Percentiles rank a stretch among this genome's conserved stretches.
phyloP scores from a whole-genome alignment of 1,140 invertebrate species.

The Drepana arcuata region DNA sequence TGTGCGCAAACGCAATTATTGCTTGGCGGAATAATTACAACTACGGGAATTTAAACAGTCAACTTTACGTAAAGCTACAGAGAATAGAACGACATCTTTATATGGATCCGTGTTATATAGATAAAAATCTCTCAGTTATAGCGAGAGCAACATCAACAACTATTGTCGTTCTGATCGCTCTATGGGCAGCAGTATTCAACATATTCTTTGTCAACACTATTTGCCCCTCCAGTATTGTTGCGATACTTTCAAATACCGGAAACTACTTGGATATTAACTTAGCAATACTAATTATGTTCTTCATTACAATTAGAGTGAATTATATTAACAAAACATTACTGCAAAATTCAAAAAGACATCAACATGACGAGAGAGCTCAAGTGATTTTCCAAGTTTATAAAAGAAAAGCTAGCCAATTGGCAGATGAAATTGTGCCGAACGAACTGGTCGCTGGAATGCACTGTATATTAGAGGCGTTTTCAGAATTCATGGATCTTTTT shows the following conservation, averaged over 20 bases:
- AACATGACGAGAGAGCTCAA: too few species aligned
- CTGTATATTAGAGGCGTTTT: slow-evolving; percentile 15
- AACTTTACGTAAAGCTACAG: slow-evolving; percentile 36
- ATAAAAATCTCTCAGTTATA: slow-evolving; percentile 4
- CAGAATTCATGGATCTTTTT: slow-evolving; percentile 20
- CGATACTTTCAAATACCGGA: not conserved
- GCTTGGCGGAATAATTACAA: slow-evolving; percentile 15
- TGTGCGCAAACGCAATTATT: slow-evolving; percentile 3
- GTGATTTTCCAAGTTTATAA: too few species aligned
- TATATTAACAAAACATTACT: slow-evolving; percentile 16
- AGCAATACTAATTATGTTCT: slow-evolving; percentile 14
- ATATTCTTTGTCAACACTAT: slow-evolving; percentile 5
- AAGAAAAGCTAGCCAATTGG: too few species aligned
- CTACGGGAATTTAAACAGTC: slow-evolving; percentile 13
- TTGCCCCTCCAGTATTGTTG: slow-evolving; percentile 5
- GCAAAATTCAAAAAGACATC: not conserved
- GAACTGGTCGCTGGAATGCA: slow-evolving; percentile 9
- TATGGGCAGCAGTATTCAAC: slow-evolving; percentile 10
- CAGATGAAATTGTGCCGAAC: slow-evolving; percentile 2
- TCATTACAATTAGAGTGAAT: slow-evolving; percentile 16
- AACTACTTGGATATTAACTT: slow-evolving; percentile 16
- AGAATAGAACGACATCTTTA: slow-evolving; percentile 27
- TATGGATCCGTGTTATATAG: slow-evolving; percentile 10
- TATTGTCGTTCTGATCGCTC: not conserved
- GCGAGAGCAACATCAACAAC: not conserved